Base-by-base conservation (phyloP, 2,113 vertebrate genomes). In the Eulemur rufifrons region DNA sequence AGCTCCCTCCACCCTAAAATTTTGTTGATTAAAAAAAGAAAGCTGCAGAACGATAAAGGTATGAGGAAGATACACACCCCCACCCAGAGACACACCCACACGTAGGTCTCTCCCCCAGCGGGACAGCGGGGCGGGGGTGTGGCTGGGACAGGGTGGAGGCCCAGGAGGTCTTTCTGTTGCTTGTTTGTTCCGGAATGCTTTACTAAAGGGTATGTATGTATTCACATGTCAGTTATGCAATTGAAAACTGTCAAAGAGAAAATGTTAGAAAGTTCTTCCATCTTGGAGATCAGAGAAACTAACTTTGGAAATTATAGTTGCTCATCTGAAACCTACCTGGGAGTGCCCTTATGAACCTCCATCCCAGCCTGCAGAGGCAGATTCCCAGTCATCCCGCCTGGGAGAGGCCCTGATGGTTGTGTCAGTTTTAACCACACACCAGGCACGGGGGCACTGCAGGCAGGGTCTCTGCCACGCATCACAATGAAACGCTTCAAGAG, bases 381-480 rank as follows among this genome's bases (percentile, higher is more conserved):
- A 37, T 27, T 29, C 64, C 52, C 59, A 54, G 50, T 45, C 50
- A n/a, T 17, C 23, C 13, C 6, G 3, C 18, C 37, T 10, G 42
- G 52, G 32, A 59, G 10, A 64, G 42, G 34, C 8, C 5, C 32
- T 18, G 34, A 45, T 14, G 5, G 52, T 42, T 25, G 21, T 0
- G 8, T 68, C 80, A 27, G 52, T 34, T 86, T 23, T 84, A 42
- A 52, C 78, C 52, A 29, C 39, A 45, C 37, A 27, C 66, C 37
- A 20, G 68, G 37, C 23, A 27, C 61, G 0, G 0, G 0, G 50
- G 61, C 12, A 13, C 77, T 63, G n/a, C 29, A 1, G 0, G 0
- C 1, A 1, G 0, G 5, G n/a, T 25, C 39, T 27, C 52, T 18
- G 12, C 6, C 2, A 15, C 1, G 12, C 13, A 20, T 34, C 74